Conservation (phyloP, 1,140 invertebrate genomes). For the Nasonia giraulti region DNA sequence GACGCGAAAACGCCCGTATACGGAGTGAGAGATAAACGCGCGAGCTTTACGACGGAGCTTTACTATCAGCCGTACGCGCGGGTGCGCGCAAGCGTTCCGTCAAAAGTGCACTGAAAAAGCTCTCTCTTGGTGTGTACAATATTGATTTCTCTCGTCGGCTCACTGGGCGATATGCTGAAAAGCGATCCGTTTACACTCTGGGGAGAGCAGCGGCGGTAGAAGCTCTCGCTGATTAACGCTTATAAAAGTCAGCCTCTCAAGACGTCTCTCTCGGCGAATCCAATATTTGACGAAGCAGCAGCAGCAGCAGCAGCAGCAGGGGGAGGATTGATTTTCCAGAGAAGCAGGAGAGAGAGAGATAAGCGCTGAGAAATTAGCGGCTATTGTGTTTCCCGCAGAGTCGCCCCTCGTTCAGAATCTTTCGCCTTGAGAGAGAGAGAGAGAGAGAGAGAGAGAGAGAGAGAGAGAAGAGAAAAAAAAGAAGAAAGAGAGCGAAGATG, state of each 20-base stretch:
- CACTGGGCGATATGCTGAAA: background rate
- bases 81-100: background rate
- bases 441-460: too few relatives aligned
- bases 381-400: slow-evolving; percentile 44
- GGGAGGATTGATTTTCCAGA: background rate
- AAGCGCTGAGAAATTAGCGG: slow-evolving; percentile 37
- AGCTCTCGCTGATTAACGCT: background rate
- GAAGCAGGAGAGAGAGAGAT: background rate
- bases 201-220: background rate
- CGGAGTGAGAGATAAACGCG: too few relatives aligned
- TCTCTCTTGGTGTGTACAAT: background rate
- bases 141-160: background rate
- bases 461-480: background rate
- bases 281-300: background rate
- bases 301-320: background rate
- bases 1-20: too few relatives aligned
- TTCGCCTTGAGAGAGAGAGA: too few relatives aligned
- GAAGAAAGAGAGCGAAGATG: background rate
- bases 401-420: too few relatives aligned
- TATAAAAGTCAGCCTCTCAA: background rate
- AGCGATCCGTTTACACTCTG: background rate
- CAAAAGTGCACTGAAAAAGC: background rate
- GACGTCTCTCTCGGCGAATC: background rate
- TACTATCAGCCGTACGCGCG: too few relatives aligned
- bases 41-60: too few relatives aligned